These are phyloP conservation scores for Zaprionus camerounensis DNA, from an alignment of 1,140 invertebrate species.

Conservation along the genomic window DNA sequence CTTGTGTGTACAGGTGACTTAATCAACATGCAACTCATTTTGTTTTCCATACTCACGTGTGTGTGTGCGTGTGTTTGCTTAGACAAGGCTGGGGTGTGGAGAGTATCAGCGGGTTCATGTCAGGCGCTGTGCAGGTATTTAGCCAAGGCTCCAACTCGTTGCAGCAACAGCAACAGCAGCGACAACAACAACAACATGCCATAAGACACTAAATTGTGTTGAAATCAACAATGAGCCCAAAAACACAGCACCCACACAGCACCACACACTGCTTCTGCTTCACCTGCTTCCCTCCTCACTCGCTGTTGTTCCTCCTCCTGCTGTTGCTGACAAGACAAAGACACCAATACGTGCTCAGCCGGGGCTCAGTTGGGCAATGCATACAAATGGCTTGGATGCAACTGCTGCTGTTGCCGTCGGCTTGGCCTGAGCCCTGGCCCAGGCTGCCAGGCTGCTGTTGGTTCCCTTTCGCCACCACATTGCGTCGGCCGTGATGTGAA, in stretches of 20 bases:
- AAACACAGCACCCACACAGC: slow-evolving; percentile 66
- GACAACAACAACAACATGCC: slow-evolving; percentile 56
- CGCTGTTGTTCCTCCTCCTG: background rate
- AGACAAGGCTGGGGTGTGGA: slow-evolving; percentile 15
- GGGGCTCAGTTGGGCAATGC: slow-evolving; percentile 69
- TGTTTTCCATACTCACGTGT: slow-evolving; percentile 59
- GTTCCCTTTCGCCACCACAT: slow-evolving; percentile 2
- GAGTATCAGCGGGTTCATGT: slow-evolving; percentile 27
- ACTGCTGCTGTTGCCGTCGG: slow-evolving; percentile 19
- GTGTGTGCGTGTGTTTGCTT: slow-evolving; percentile 50
- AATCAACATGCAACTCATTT: slow-evolving; percentile 82
- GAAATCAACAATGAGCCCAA: slow-evolving; percentile 81
- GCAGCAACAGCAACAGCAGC: slow-evolving; percentile 25
- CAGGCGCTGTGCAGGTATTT: slow-evolving; percentile 60
- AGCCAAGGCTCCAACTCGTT: slow-evolving; percentile 68
- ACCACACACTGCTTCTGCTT: background rate
- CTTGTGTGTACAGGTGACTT: slow-evolving; percentile 72
- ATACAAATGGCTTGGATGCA: slow-evolving; percentile 68
- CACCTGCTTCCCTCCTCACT: background rate
- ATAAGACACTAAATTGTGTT: slow-evolving; percentile 81
- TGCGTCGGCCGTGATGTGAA: slow-evolving; percentile 53
- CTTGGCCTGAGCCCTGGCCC: slow-evolving; percentile 44
- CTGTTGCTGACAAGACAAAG: slow-evolving; percentile 61
- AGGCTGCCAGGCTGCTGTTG: background rate
- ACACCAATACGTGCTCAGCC: slow-evolving; percentile 57